A percentile compares a stretch with the other conserved stretches of the same genome.
Evolutionary conservation across 1,140 invertebrate species (phyloP).

Genomic region (Magallana angulata): DNA sequence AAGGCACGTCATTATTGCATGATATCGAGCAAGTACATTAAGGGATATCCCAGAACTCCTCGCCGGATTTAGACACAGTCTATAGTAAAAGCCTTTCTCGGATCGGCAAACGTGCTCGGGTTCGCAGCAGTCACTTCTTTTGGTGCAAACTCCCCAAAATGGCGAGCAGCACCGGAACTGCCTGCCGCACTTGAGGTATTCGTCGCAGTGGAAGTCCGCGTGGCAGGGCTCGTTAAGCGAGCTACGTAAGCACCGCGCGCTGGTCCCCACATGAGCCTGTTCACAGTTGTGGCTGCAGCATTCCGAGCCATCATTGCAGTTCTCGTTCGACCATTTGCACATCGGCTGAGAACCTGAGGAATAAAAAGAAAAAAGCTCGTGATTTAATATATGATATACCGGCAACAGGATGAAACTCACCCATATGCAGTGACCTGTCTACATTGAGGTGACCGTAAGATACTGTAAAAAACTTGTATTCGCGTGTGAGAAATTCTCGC

Average conservation of each 20-base stretch:
- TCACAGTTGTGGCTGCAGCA: constrained; percentile 21
- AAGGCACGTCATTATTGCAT: background rate
- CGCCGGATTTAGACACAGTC: background rate
- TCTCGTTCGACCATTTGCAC: constrained; percentile 38
- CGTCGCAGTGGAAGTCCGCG: constrained; percentile 17
- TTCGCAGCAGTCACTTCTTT: background rate
- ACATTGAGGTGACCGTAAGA: too few relatives aligned
- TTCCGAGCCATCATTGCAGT: background rate
- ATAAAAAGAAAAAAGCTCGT: background rate
- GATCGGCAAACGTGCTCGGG: background rate
- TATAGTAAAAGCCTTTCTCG: constrained; percentile 18
- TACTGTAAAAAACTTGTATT: too few relatives aligned
- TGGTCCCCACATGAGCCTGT: background rate
- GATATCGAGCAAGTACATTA: too few relatives aligned
- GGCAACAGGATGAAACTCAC: too few relatives aligned
- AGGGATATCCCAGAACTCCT: background rate
- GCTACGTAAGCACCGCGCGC: background rate
- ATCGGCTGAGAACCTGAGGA: background rate
- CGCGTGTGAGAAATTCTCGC: too few relatives aligned
- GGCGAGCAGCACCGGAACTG: constrained; percentile 15
- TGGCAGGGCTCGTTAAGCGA: background rate
- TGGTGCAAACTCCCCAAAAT: constrained; percentile 17
- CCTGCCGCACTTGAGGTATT: background rate
- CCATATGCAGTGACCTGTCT: too few relatives aligned
- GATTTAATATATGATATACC: too few relatives aligned